Percentiles rank a stretch among this genome's conserved stretches.
phyloP scores from a whole-genome alignment of 2,797 vertebrate species.

The Silurus lanzhouensis region DNA sequence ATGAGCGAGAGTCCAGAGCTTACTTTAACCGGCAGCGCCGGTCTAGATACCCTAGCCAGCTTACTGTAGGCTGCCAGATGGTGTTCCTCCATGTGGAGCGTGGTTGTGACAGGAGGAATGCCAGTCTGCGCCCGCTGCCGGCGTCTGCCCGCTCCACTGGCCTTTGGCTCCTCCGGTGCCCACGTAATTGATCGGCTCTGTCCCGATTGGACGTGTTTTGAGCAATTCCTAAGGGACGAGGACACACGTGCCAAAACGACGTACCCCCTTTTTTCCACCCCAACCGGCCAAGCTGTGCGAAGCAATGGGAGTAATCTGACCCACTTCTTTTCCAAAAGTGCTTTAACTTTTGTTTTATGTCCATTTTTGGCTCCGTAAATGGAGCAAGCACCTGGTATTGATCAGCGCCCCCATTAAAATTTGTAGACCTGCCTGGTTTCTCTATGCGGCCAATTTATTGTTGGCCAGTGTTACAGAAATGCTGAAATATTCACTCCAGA shows the following conservation, averaged over 20 bases:
- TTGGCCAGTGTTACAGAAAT: not conserved
- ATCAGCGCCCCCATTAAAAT: slow-evolving; percentile 42
- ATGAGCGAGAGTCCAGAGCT: slow-evolving; percentile 15
- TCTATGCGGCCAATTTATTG: slow-evolving; percentile 11
- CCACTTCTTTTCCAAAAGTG: slow-evolving; percentile 43
- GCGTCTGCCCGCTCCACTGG: slow-evolving; percentile 18
- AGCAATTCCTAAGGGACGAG: slow-evolving; percentile 20
- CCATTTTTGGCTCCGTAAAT: slow-evolving; percentile 45
- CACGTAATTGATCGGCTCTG: slow-evolving; percentile 47
- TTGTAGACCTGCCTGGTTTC: slow-evolving; percentile 36
- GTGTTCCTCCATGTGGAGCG: slow-evolving; percentile 37
- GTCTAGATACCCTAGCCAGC: slow-evolving; percentile 28
- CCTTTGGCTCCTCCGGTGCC: slow-evolving; percentile 36
- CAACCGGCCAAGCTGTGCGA: slow-evolving; percentile 3
- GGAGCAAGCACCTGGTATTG: slow-evolving; percentile 57
- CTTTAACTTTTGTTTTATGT: slow-evolving; percentile 46
- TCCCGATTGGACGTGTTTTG: slow-evolving; percentile 33
- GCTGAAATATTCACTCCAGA: not conserved
- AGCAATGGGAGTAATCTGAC: slow-evolving; percentile 38
- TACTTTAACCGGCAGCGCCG: slow-evolving; percentile 24
- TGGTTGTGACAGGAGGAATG: slow-evolving; percentile 2
- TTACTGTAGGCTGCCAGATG: slow-evolving; percentile 26
- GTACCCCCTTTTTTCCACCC: not conserved
- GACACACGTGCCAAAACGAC: slow-evolving; percentile 2
- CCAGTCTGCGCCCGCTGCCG: slow-evolving; percentile 19